Percentiles rank a stretch among this genome's conserved stretches.
Evolutionary conservation across 2,888 invertebrate species (phyloP).

Genomic region (Pollenia angustigena): DNA sequence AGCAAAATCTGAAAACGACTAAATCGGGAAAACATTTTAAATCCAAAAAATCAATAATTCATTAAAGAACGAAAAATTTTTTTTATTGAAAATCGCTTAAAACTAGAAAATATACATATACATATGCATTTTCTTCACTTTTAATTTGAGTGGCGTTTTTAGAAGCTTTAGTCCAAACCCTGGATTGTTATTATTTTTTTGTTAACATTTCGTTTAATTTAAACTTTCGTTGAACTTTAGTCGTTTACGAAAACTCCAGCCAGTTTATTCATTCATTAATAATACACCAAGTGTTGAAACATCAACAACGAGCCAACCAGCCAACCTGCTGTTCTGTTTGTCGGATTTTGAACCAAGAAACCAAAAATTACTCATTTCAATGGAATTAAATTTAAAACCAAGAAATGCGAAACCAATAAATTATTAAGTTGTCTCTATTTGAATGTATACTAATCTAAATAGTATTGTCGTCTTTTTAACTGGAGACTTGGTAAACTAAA

Average conservation of each 20-base stretch:
- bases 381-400: constrained; percentile 19
- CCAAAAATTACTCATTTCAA: constrained; percentile 62
- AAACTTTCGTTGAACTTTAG: constrained; percentile 65
- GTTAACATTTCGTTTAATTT: constrained; percentile 33
- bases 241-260: constrained; percentile 49
- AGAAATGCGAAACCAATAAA: constrained; percentile 12
- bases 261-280: constrained; percentile 56
- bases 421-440: neutral
- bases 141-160: too few species aligned
- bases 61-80: too few species aligned
- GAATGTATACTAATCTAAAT: neutral
- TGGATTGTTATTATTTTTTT: constrained; percentile 17
- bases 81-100: too few species aligned
- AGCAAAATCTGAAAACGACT: too few species aligned
- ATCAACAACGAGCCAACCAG: constrained; percentile 5
- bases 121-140: too few species aligned
- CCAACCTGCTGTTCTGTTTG: constrained; percentile 51
- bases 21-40: too few species aligned
- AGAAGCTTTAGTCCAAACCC: constrained; percentile 30
- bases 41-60: too few species aligned
- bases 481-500: neutral
- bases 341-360: constrained; percentile 28
- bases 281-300: constrained; percentile 49
- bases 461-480: constrained; percentile 9
- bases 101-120: too few species aligned